Base-by-base conservation (phyloP, 2,797 vertebrate species). In the Leuciscus waleckii region DNA sequence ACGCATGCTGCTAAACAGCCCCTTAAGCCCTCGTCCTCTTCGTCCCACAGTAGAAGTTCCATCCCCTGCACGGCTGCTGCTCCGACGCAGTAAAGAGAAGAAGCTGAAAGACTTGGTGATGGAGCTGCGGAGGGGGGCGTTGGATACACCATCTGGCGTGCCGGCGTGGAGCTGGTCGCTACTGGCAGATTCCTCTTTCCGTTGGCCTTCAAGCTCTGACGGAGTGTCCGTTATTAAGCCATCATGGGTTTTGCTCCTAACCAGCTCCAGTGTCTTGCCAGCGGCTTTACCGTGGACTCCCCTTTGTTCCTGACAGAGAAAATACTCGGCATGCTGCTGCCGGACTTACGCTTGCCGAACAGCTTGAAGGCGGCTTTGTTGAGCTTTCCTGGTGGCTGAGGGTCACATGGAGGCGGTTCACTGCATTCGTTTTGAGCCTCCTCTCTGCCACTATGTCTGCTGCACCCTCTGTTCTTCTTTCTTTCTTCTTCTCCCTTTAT, bases 361-460 rank as follows among this genome's bases (percentile, higher is more conserved):
- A 99, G 95, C 94, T 99, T 99, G 94, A 99, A 98, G 87, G 98
- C 97, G 16, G 98, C 96, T 94, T 97, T 99, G 95, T 98, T 99
- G 91, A 99, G 97, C 95, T 95, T 98, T 89, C 97, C 97, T 67
- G 97, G 94, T 85, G 97, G 97, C 95, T 95, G 97, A 88, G 97
- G 97, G 93, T 98, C 97, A 92, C 96, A 96, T 82, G 96, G 95
- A 89, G 96, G 95, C 80, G 96, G 94, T 87, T 97, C 97, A 86
- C 93, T 93, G 87, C 92, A 94, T 86, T 98, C 97, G 80, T 95
- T 94, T 91, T 96, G 97, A 93, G 95, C 95, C 95, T 99, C 98
- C 98, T 99, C 92, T 93, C 85, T 90, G 84, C 88, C 81, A 67
- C 92, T 92, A 82, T 84, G 7, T 51, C 56, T 70, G n/a, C 67